Conservation (phyloP, 2,113 vertebrate species). For the Lipotes vexillifer region DNA sequence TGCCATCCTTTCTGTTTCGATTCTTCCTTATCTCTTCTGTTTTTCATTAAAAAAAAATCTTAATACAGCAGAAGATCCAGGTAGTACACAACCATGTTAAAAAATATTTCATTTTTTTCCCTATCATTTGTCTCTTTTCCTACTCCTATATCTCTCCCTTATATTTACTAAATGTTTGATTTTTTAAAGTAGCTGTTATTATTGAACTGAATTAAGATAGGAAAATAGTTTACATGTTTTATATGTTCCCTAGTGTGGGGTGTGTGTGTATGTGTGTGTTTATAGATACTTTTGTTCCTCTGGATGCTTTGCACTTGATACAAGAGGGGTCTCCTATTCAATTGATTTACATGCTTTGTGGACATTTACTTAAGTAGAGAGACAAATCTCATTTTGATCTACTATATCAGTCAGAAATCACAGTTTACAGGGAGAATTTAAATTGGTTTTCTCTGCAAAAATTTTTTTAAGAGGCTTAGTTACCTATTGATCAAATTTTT, state of each 20-base stretch:
- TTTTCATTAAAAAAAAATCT: not conserved
- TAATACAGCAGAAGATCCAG: not conserved
- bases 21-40: not conserved
- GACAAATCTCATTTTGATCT: not conserved
- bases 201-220: not conserved
- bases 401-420: not conserved
- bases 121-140: not conserved
- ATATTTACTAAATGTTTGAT: not conserved
- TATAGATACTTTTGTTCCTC: not conserved
- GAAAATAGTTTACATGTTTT: not conserved
- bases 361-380: not conserved
- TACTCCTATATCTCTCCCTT: not conserved
- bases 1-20: not conserved
- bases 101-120: not conserved
- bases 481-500: not conserved
- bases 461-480: not conserved
- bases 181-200: not conserved
- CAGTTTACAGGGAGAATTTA: not conserved
- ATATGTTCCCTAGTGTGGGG: not conserved
- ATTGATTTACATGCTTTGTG: not conserved
- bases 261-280: not conserved
- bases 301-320: not conserved
- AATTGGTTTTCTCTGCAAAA: not conserved
- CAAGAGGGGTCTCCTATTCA: not conserved
- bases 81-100: not conserved